These are phyloP conservation scores for Cossypha heuglini DNA, from an alignment of 2,797 vertebrate genomes.

Conservation along the genomic window DNA sequence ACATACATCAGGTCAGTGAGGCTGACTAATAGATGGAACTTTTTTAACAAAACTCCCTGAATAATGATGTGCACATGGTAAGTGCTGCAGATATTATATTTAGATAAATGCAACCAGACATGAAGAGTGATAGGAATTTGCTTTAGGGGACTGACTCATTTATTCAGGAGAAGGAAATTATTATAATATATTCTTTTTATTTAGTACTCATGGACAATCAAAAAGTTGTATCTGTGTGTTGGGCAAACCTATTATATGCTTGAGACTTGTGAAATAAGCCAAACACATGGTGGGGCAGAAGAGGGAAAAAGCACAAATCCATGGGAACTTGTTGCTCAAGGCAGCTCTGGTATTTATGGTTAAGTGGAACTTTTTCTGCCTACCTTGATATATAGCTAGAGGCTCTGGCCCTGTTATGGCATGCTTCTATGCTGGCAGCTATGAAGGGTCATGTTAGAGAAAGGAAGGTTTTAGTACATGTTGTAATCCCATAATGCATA, in stretches of 20 bases:
- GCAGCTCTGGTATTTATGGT: not conserved
- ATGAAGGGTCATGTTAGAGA: not conserved
- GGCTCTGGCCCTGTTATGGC: not conserved
- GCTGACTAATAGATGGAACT: not conserved
- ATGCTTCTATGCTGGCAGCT: not conserved
- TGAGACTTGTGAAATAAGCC: not conserved
- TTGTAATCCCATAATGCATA: not conserved
- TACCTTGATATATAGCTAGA: not conserved
- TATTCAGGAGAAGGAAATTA: not conserved
- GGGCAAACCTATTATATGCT: not conserved
- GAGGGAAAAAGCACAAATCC: not conserved
- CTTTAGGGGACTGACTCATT: not conserved
- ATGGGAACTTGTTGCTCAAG: not conserved
- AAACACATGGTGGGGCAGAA: not conserved
- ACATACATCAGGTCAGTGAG: not conserved
- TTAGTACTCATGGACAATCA: not conserved
- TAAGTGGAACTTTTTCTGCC: not conserved
- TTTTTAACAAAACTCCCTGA: not conserved
- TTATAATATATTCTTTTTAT: not conserved
- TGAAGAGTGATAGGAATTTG: slow-evolving; percentile 17
- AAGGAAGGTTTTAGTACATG: not conserved
- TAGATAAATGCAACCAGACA: not conserved
- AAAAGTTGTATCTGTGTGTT: not conserved
- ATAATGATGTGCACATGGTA: not conserved
- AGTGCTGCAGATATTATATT: not conserved